Base-by-base conservation (phyloP, 2,113 vertebrate genomes). In the Nycticorax nycticorax region DNA sequence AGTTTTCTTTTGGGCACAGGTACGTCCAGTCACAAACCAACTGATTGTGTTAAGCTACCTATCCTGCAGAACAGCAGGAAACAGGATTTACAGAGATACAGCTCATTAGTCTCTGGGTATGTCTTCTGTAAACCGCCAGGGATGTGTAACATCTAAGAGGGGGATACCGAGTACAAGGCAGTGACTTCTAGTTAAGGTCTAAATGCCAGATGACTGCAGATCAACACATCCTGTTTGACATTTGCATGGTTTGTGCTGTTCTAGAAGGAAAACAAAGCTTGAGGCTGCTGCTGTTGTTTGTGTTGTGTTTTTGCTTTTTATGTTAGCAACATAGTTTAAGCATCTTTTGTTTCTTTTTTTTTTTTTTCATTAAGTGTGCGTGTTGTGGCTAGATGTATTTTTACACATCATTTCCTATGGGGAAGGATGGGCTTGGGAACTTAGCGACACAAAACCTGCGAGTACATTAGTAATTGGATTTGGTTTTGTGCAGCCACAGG, bases 391-490 rank as follows among this genome's bases (percentile, higher is more conserved):
- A 39, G 33, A 17, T 73, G 6, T 78, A 45, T 73, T 91, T 85
- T 92, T 92, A 57, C 23, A 21, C 27, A 56, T 27, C 0, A 15
- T 64, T 95, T 96, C 85, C 62, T 79, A 23, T 0, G 1, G 83
- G 85, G 82, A 91, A 82, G 69, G 45, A 82, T 92, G 53, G 72
- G 18, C 56, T 93, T 55, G 60, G 35, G 53, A 78, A 28, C 1
- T 2, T 17, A 80, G 45, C 0, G 2, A 67, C 10, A 19, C 0
- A 1, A 81, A 95, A 78, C 4, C 16, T 81, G 56, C 41, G 47
- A 84, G 37, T 74, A 18, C 4, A 1, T 84, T 69, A 11, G 15
- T 63, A 75, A 75, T 33, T 92, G 52, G 47, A 93, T 89, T 47
- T 86, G 73, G 37, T 73, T 93, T 93, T 89, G 35, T 74, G n/a